Evolutionary conservation across 2,888 invertebrate species (phyloP).

Genomic region (Mactromeris polynyma): DNA sequence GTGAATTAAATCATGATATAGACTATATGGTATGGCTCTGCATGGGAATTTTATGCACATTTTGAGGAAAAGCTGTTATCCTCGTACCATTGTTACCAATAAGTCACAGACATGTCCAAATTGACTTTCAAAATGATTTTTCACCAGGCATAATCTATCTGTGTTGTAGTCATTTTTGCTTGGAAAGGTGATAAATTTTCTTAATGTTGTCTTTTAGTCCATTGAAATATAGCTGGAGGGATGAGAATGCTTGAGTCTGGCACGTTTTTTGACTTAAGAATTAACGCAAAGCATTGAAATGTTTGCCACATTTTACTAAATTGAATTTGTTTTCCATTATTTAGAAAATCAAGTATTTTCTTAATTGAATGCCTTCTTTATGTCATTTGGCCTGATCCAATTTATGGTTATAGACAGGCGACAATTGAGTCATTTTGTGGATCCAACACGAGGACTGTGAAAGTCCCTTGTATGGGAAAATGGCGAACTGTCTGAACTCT

Average conservation of each 20-base stretch:
- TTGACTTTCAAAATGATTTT: conserved; percentile 14
- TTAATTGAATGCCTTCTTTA: conserved; percentile 37
- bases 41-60: conserved; percentile 14
- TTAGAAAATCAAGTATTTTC: conserved; percentile 33
- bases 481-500: conserved; percentile 1
- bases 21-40: neutral
- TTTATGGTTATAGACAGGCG: conserved; percentile 30
- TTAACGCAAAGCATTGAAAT: conserved; percentile 36
- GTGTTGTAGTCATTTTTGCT: conserved; percentile 6
- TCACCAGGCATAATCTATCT: neutral
- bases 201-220: conserved; percentile 20
- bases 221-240: neutral
- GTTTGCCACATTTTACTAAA: conserved; percentile 42
- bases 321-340: conserved; percentile 50
- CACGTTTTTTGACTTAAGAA: conserved; percentile 25
- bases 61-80: neutral
- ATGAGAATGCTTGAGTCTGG: neutral
- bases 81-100: neutral
- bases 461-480: conserved; percentile 6
- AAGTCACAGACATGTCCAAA: conserved; percentile 15
- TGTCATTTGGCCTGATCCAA: conserved; percentile 32
- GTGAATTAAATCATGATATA: neutral
- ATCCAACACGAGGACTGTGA: neutral
- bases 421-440: conserved; percentile 35
- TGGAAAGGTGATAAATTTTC: conserved; percentile 19